A percentile compares a stretch with the other conserved stretches of the same genome.
These are phyloP conservation scores for Uria aalge DNA, from an alignment of 2,113 vertebrate species.

Conservation along the genomic window DNA sequence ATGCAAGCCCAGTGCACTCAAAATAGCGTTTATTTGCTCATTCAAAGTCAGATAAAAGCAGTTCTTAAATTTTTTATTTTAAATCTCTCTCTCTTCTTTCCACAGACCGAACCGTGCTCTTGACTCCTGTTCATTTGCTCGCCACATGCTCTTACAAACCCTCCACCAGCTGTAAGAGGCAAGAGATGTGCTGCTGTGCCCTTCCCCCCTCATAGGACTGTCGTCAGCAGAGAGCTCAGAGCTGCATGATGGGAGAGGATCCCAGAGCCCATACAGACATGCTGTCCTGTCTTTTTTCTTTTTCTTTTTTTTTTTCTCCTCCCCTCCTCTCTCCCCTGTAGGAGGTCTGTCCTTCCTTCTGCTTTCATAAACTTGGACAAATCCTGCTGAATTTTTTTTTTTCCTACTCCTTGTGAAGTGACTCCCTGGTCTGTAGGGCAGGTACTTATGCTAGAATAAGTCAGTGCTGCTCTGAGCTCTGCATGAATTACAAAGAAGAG, in stretches of 20 bases:
- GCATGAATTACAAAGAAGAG: not conserved
- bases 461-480: not conserved
- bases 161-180: conserved; percentile 73
- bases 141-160: conserved; percentile 84
- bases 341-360: not conserved
- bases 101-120: conserved; percentile 84
- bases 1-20: not conserved
- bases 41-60: not conserved
- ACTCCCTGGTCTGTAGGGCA: not conserved
- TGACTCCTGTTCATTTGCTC: conserved; percentile 83
- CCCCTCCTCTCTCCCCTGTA: not conserved
- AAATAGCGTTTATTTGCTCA: not conserved
- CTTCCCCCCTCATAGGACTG: not conserved
- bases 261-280: not conserved
- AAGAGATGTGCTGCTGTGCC: not conserved
- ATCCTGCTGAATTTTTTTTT: not conserved
- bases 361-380: conserved; percentile 31
- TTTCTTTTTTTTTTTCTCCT: too few species aligned
- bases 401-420: not conserved
- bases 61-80: not conserved
- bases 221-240: not conserved
- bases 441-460: not conserved
- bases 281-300: not conserved
- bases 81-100: not conserved
- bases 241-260: not conserved